These are phyloP conservation scores for Myrmecobius fasciatus DNA, from an alignment of 2,113 vertebrate genomes.

Conservation along the genomic window DNA sequence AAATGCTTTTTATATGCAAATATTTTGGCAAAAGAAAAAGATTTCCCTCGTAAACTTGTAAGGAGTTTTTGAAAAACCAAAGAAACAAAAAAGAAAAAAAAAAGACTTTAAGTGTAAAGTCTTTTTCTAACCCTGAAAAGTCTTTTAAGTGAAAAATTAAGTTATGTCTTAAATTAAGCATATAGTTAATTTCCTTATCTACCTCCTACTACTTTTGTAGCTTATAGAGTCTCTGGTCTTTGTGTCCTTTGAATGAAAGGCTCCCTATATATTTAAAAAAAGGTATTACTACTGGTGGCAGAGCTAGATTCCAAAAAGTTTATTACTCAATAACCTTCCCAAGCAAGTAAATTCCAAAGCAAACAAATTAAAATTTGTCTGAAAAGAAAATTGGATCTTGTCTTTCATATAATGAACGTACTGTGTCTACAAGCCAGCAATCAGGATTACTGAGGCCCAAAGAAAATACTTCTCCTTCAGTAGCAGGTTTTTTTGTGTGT, in stretches of 20 bases:
- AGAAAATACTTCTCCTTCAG: neutral
- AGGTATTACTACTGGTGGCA: conserved; percentile 31
- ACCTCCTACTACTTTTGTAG: neutral
- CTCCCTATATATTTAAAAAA: conserved; percentile 38
- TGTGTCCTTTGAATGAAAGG: conserved; percentile 24
- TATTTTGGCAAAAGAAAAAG: conserved; percentile 36
- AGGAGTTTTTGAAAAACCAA: conserved; percentile 39
- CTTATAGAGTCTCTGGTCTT: conserved; percentile 33
- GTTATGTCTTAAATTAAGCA: conserved; percentile 18
- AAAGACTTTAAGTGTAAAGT: neutral
- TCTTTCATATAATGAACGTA: conserved; percentile 18
- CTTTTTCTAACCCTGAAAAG: conserved; percentile 37
- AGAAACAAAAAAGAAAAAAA: conserved; percentile 40
- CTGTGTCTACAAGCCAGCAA: neutral
- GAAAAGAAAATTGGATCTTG: conserved; percentile 42
- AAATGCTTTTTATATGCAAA: neutral
- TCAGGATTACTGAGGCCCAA: neutral
- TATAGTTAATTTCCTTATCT: neutral
- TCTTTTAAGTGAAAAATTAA: conserved; percentile 43
- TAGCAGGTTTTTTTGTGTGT: neutral
- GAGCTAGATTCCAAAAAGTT: conserved; percentile 16
- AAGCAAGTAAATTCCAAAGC: conserved; percentile 25
- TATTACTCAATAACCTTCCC: conserved; percentile 33
- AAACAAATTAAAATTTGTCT: conserved; percentile 48
- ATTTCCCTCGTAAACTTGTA: conserved; percentile 26